Conservation (phyloP, 2,113 vertebrate species). For the Megaceryle maxima region DNA sequence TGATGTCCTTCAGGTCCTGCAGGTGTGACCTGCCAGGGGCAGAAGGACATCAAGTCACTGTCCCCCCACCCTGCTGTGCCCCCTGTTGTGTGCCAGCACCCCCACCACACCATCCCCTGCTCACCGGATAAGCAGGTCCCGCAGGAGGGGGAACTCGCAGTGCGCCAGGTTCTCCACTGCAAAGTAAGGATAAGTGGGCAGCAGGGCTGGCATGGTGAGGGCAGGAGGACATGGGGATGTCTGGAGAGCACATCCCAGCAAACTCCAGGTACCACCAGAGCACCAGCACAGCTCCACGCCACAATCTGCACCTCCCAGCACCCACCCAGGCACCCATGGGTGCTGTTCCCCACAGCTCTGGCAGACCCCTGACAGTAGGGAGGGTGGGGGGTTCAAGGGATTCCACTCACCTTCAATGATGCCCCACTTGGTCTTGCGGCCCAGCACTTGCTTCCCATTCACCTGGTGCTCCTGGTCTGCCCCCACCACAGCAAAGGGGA, state of each 20-base stretch:
- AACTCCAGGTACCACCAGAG: accelerated
- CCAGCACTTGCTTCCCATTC: constrained; percentile 90
- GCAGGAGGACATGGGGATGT: background rate
- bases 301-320: background rate
- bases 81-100: accelerated
- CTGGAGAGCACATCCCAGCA: accelerated
- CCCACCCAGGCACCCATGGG: background rate
- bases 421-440: constrained; percentile 97
- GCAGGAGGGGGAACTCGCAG: constrained; percentile 90
- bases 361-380: accelerated
- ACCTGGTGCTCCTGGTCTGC: constrained; percentile 92
- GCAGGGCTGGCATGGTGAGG: background rate
- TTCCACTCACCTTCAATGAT: constrained; percentile 88
- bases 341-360: background rate
- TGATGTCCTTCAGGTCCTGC: constrained; percentile 96
- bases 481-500: constrained; percentile 95
- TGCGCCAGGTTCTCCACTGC: constrained; percentile 92
- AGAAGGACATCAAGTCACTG: background rate
- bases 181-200: background rate
- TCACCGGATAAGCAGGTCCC: constrained; percentile 94
- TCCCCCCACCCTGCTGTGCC: background rate
- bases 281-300: background rate
- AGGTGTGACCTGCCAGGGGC: constrained; percentile 82
- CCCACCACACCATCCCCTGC: background rate
- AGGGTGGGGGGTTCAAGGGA: background rate